Evolutionary conservation across 1,140 invertebrate species (phyloP).

Genomic region (Neomicropteryx cornuta): DNA sequence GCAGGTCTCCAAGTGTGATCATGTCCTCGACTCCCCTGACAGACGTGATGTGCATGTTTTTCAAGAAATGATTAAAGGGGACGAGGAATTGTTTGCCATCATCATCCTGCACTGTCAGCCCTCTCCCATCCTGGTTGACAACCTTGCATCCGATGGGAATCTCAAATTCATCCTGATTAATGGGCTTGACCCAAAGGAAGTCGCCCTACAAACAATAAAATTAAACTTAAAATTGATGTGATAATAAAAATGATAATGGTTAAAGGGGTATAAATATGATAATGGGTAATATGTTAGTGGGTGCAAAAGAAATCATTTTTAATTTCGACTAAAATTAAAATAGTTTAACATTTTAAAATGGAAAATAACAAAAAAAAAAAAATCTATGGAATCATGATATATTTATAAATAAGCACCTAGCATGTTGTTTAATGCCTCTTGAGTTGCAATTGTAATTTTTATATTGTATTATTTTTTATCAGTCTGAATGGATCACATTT

Average conservation of each 20-base stretch:
- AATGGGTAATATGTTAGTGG: too few species aligned
- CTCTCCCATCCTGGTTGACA: constrained; percentile 63
- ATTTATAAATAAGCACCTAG: too few species aligned
- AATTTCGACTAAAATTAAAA: neutral
- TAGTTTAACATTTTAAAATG: neutral
- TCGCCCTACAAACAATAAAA: too few species aligned
- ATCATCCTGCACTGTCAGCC: constrained; percentile 68
- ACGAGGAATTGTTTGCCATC: constrained; percentile 54
- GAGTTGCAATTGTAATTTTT: constrained; percentile 5
- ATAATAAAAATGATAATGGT: too few species aligned
- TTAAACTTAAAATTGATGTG: too few species aligned
- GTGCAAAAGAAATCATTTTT: neutral
- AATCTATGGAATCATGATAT: too few species aligned
- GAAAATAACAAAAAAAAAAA: constrained; percentile 3
- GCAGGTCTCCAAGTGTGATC: constrained; percentile 84
- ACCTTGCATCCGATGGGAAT: constrained; percentile 76
- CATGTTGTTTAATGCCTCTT: too few species aligned
- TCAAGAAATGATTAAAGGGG: constrained; percentile 47
- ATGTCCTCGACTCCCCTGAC: constrained; percentile 85
- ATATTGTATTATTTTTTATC: constrained; percentile 1
- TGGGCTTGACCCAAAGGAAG: constrained; percentile 77
- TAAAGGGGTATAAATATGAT: too few species aligned
- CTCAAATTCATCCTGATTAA: constrained; percentile 60
- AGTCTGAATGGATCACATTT: too few species aligned
- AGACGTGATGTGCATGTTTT: constrained; percentile 78